These are phyloP conservation scores for Centroberyx gerrardi DNA, from an alignment of 2,797 vertebrate genomes.

Conservation along the genomic window DNA sequence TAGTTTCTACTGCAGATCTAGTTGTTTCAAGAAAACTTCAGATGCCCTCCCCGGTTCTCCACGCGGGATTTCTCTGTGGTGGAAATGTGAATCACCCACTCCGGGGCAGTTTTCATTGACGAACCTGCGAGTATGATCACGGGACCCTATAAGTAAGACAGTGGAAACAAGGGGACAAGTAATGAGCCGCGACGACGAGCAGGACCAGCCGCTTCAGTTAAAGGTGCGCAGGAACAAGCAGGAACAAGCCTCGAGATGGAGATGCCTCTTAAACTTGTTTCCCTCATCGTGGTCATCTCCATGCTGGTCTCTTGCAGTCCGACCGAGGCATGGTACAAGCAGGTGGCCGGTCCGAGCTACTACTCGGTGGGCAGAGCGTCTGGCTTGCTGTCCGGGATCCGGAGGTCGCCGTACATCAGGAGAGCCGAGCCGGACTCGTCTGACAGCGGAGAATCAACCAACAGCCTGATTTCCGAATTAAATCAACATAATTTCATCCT, in stretches of 20 bases:
- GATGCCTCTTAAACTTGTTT: conserved; percentile 47
- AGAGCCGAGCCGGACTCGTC: conserved; percentile 69
- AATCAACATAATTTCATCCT: conserved; percentile 34
- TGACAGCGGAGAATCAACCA: conserved; percentile 36
- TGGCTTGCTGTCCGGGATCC: conserved; percentile 87
- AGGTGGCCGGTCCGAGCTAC: conserved; percentile 80
- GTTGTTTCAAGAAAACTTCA: too few relatives aligned
- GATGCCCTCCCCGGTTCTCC: too few relatives aligned
- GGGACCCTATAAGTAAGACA: conserved; percentile 67
- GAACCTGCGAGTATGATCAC: conserved; percentile 45
- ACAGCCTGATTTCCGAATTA: conserved; percentile 10
- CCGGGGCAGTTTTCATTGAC: conserved; percentile 37
- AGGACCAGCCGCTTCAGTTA: neutral
- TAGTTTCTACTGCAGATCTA: too few relatives aligned
- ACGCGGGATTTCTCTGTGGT: too few relatives aligned
- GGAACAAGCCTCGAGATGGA: conserved; percentile 50
- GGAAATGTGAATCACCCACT: conserved; percentile 11
- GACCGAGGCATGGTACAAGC: conserved; percentile 87
- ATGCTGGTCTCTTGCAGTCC: conserved; percentile 71
- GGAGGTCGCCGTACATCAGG: conserved; percentile 74
- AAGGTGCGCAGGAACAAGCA: neutral
- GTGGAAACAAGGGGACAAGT: neutral
- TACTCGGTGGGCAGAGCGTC: conserved; percentile 89
- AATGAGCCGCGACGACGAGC: neutral
- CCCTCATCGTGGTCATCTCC: conserved; percentile 65